These are phyloP conservation scores for Chloebia gouldiae DNA, from an alignment of 2,113 vertebrate genomes.

Conservation along the genomic window DNA sequence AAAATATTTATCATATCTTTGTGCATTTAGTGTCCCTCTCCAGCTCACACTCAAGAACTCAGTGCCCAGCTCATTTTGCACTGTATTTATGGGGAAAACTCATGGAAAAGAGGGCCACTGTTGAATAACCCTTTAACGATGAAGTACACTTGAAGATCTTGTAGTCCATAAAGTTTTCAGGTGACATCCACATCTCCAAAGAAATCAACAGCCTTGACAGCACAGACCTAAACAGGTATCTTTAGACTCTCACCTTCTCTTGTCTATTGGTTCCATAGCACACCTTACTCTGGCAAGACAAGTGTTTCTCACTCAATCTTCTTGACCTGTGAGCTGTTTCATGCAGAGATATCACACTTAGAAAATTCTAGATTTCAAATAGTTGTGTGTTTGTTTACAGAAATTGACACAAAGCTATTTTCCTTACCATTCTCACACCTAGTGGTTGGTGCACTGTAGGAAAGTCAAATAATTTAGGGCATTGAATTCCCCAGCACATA, in stretches of 20 bases:
- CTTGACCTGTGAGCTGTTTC: background rate
- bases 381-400: background rate
- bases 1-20: background rate
- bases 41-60: background rate
- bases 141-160: background rate
- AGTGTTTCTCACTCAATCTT: background rate
- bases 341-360: background rate
- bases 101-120: background rate
- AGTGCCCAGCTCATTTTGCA: background rate
- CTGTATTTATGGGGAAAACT: background rate
- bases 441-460: background rate
- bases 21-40: background rate
- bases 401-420: background rate
- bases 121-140: background rate
- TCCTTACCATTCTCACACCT: background rate
- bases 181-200: background rate
- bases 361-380: background rate
- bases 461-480: background rate
- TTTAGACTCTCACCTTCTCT: background rate
- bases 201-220: background rate
- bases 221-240: background rate
- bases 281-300: background rate
- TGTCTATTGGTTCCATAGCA: background rate
- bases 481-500: background rate
- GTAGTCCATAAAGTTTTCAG: background rate